Percentiles rank a stretch among this genome's conserved stretches.
Evolutionary conservation across 2,113 vertebrate species (phyloP).

Genomic region (Hippopotamus amphibius): DNA sequence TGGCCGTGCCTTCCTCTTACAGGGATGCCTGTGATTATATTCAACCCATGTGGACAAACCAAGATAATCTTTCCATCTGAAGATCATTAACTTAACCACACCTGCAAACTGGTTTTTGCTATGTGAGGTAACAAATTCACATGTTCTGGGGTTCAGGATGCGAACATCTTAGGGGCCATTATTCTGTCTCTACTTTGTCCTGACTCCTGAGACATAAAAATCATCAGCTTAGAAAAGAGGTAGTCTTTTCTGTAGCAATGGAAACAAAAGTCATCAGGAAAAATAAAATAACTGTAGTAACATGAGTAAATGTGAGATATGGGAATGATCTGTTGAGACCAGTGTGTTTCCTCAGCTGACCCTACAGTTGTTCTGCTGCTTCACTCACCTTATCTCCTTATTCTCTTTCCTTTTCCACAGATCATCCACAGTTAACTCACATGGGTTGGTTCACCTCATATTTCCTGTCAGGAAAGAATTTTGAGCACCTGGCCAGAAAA

Average conservation of each 20-base stretch:
- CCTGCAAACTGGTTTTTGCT: not conserved
- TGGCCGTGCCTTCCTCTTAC: not conserved
- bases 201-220: not conserved
- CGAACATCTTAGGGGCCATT: not conserved
- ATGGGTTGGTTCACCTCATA: not conserved
- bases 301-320: not conserved
- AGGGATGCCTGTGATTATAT: not conserved
- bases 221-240: not conserved
- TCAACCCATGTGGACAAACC: not conserved
- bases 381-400: not conserved
- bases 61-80: not conserved
- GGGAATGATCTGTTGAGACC: too few species aligned
- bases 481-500: not conserved
- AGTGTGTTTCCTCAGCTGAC: not conserved
- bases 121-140: not conserved
- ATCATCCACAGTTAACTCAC: not conserved
- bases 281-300: not conserved
- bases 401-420: not conserved
- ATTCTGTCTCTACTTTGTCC: not conserved
- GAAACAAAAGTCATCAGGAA: not conserved
- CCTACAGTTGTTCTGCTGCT: not conserved
- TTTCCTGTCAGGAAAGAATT: not conserved
- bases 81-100: not conserved
- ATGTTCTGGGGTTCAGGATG: not conserved
- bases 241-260: not conserved